Base-by-base conservation (phyloP, 2,888 invertebrate genomes). In the Eumacrocentrus americanus region DNA sequence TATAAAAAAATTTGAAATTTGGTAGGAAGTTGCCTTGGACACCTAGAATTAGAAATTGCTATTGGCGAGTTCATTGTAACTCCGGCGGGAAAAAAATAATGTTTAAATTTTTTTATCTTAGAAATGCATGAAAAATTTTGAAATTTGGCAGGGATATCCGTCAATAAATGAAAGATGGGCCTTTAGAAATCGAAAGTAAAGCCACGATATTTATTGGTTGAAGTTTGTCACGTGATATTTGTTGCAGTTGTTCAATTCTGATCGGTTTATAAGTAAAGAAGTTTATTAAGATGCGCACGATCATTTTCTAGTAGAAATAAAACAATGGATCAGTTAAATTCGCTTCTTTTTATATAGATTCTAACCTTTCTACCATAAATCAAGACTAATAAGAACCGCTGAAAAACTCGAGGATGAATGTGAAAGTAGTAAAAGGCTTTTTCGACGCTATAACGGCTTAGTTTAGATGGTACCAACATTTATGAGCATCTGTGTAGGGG, bases 381-480 rank as follows among this genome's bases (percentile, higher is more conserved):
- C 61, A 65, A 40, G 54, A 60, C 61, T 63, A 65, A 63, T 63
- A 65, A 65, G 61, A 58, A 52, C 54, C 20, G 37, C 47, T 18
- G 53, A 53, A 51, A 42, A 54, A 37, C 56, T 53, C 55, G 52
- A n/a, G 48, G 55, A 57, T 42, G 22, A 35, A 60, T 37, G 47
- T 62, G 53, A 42, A 23, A 53, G 34, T 11, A 51, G 46, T 55
- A 52, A 60, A 63, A 61, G 57, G 61, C 59, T 67, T 66, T 62
- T 63, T 58, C 62, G 63, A 64, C 64, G 62, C 61, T 65, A 63
- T 63, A 60, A 61, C 59, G 67, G 67, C 67, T 70, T 70, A 68
- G 68, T 66, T 63, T 61, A 61, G 29, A 71, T 68, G 63, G 65
- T 64, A 52, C 61, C 62, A 63, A 62, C 65, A 65, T 57, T 60